Percentiles rank a stretch among this genome's conserved stretches.
Conservation (phyloP, 2,113 vertebrate species). For the Notothenia rossii region DNA sequence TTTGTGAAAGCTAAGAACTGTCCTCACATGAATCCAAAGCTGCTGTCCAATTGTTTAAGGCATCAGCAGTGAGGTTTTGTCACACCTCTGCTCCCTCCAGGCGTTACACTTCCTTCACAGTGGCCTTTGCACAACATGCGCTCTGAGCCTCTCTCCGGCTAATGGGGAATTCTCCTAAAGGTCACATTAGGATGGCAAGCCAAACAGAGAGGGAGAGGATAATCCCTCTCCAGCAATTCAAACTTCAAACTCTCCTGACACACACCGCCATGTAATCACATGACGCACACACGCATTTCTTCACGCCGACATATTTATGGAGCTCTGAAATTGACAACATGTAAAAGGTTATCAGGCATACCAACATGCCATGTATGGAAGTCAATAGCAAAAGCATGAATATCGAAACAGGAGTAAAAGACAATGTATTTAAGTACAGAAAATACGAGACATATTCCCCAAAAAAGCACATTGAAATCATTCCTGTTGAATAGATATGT, state of each 20-base stretch:
- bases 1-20: conserved; percentile 1
- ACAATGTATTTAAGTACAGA: background rate
- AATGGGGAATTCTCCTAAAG: conserved; percentile 77
- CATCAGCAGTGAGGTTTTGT: conserved; percentile 36
- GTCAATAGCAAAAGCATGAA: too few relatives aligned
- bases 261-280: conserved; percentile 16
- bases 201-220: conserved; percentile 63
- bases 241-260: conserved; percentile 45
- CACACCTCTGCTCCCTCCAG: conserved; percentile 41
- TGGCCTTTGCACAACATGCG: conserved; percentile 72
- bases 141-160: conserved; percentile 49
- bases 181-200: conserved; percentile 73
- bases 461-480: background rate
- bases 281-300: background rate
- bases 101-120: conserved; percentile 41
- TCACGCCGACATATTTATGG: background rate
- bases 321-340: background rate
- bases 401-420: background rate
- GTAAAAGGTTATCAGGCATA: too few relatives aligned
- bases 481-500: too few relatives aligned
- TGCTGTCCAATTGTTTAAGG: conserved; percentile 35
- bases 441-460: background rate
- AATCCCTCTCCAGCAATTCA: conserved; percentile 59
- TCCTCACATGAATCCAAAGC: conserved; percentile 34
- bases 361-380: too few relatives aligned